phyloP scores from a whole-genome alignment of 2,113 vertebrate species.

The Clarias batrachus region DNA sequence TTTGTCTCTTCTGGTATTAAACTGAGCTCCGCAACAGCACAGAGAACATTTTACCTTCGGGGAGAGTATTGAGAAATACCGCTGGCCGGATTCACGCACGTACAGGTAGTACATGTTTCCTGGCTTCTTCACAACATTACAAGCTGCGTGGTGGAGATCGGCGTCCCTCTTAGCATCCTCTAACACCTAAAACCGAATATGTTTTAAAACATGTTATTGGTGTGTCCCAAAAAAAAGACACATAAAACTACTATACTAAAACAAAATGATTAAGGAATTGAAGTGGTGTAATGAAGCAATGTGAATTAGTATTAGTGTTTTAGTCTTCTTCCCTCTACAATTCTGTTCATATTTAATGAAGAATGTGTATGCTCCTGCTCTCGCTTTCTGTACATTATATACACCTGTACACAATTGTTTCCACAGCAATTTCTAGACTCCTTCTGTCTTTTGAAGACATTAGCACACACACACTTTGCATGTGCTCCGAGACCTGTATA shows the following conservation, averaged over 20 bases:
- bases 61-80: constrained; percentile 94
- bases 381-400: neutral
- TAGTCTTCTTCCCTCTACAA: neutral
- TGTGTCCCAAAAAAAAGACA: neutral
- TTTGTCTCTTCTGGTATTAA: neutral
- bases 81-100: constrained; percentile 83
- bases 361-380: neutral
- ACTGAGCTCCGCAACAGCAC: neutral
- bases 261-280: neutral
- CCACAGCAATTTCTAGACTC: neutral
- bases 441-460: neutral
- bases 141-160: constrained; percentile 88
- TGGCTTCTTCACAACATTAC: constrained; percentile 94
- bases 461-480: too few relatives aligned
- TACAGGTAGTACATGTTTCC: constrained; percentile 93
- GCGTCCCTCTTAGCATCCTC: constrained; percentile 90
- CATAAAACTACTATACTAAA: neutral
- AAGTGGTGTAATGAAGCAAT: neutral
- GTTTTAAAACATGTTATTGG: neutral
- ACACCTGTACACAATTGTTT: neutral
- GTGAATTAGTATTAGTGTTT: neutral
- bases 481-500: too few relatives aligned
- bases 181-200: constrained; percentile 75
- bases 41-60: constrained; percentile 76
- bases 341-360: neutral